These are phyloP conservation scores for Hirtodrosophila cameraria DNA, from an alignment of 2,888 invertebrate genomes.

Conservation along the genomic window DNA sequence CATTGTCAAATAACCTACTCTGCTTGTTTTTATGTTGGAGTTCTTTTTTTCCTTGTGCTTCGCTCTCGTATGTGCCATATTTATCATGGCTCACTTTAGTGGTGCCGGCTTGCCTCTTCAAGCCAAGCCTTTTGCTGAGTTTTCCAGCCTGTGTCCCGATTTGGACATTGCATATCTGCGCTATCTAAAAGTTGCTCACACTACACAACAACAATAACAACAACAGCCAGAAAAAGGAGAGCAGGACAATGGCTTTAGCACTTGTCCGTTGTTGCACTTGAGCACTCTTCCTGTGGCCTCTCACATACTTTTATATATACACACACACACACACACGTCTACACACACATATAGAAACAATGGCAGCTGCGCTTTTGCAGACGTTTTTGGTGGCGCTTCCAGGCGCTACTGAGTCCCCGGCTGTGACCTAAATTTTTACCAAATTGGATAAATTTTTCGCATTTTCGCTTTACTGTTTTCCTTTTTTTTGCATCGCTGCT, in stretches of 20 bases:
- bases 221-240: slow-evolving; percentile 27
- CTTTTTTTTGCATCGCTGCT: slow-evolving; percentile 37
- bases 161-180: slow-evolving; percentile 64
- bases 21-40: slow-evolving; percentile 24
- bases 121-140: slow-evolving; percentile 30
- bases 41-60: slow-evolving; percentile 26
- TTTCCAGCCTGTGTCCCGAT: slow-evolving; percentile 41
- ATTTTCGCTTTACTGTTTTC: slow-evolving; percentile 67
- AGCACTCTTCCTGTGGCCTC: slow-evolving; percentile 69
- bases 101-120: slow-evolving; percentile 43
- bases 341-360: slow-evolving; percentile 42
- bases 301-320: slow-evolving; percentile 12
- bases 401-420: slow-evolving; percentile 56
- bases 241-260: slow-evolving; percentile 69
- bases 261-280: slow-evolving; percentile 70
- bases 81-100: slow-evolving; percentile 68
- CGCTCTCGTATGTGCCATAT: slow-evolving; percentile 40
- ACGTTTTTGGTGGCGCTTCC: slow-evolving; percentile 59
- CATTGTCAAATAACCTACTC: too few relatives aligned
- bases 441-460: slow-evolving; percentile 83
- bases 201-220: slow-evolving; percentile 23
- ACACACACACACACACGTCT: slow-evolving; percentile 15
- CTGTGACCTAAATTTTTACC: slow-evolving; percentile 82
- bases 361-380: slow-evolving; percentile 72
- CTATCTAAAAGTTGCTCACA: slow-evolving; percentile 61